Conservation (phyloP, 2,888 invertebrate genomes). For the Pandemis cinnamomeana region DNA sequence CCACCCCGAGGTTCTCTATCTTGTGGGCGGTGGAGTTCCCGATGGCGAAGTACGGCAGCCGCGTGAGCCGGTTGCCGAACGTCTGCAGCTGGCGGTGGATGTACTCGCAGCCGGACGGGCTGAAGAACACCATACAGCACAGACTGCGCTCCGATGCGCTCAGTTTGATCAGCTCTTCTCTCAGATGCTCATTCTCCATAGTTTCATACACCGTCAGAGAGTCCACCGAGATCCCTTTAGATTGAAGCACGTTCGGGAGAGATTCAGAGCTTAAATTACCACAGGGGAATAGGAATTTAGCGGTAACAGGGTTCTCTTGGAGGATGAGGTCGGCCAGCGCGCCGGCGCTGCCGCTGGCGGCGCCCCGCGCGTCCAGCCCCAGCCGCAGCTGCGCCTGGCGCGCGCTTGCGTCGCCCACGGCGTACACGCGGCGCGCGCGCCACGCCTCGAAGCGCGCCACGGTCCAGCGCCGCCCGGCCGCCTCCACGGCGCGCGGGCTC, state of each 20-base stretch:
- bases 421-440: slow-evolving; percentile 67
- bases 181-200: slow-evolving; percentile 70
- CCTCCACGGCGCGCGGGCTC: slow-evolving; percentile 72
- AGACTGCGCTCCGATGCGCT: slow-evolving; percentile 53
- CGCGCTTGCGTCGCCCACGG: slow-evolving; percentile 68
- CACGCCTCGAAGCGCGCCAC: slow-evolving; percentile 68
- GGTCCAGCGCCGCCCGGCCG: slow-evolving; percentile 70
- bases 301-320: slow-evolving; percentile 57
- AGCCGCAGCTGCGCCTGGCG: slow-evolving; percentile 63
- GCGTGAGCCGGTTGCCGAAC: slow-evolving; percentile 65
- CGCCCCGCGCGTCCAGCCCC: slow-evolving; percentile 68
- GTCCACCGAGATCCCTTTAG: slow-evolving; percentile 60
- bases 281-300: slow-evolving; percentile 74
- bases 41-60: slow-evolving; percentile 75
- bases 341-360: slow-evolving; percentile 67
- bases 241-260: slow-evolving; percentile 59
- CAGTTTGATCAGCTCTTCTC: slow-evolving; percentile 61
- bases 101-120: slow-evolving; percentile 78
- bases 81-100: slow-evolving; percentile 74
- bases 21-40: slow-evolving; percentile 78
- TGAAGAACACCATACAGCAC: slow-evolving; percentile 75
- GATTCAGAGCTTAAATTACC: slow-evolving; percentile 71
- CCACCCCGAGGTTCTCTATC: slow-evolving; percentile 74
- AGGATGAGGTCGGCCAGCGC: slow-evolving; percentile 66
- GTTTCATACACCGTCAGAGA: slow-evolving; percentile 75